Evolutionary conservation across 2,888 invertebrate species (phyloP), one percentile per base, ranked within the genome.

Genomic region (Papilio elwesi): DNA sequence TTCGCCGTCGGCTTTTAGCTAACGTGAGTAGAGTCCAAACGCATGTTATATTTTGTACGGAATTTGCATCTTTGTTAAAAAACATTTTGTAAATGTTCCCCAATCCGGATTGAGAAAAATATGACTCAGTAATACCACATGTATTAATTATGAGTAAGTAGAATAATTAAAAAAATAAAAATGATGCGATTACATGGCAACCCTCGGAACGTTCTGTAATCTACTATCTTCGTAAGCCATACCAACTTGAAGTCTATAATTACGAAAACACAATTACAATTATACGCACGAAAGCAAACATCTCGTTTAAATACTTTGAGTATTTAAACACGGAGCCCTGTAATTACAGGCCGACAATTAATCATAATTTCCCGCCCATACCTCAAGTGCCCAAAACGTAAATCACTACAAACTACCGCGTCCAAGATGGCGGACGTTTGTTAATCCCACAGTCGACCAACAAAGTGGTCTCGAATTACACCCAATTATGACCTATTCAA

Each of bases 401-500:
- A 89, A 90, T 89, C 89, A 89, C 86, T 85, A 87, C 77, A 84
- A 84, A 86, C 88, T 86, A 87, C 87, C 84, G 87, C 87, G 82
- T 84, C 84, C 88, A 89, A 90, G 85, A 90, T 91, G 91, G 89
- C 89, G 80, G 88, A 82, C 55, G 65, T 59, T 71, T 66, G 70
- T 70, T 70, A 70, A 70, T 70, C 57, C 48, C 26, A 87, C 85
- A 84, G 78, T 83, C 85, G 81, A 87, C 89, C 89, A 89, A 89
- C 92, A 90, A 92, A 91, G 89, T 90, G 87, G 83, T 85, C 87
- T 91, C 91, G 89, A 90, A 93, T 93, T 93, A 93, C 93, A 92
- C 87, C 91, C 93, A 93, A 93, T 93, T 93, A 93, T 91, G 87
- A 86, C 85, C 89, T 87, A 93, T 93, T 93, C 92, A 93, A 90